Base-by-base conservation (phyloP, 2,797 vertebrate species). In the Myiotriccus ornatus region DNA sequence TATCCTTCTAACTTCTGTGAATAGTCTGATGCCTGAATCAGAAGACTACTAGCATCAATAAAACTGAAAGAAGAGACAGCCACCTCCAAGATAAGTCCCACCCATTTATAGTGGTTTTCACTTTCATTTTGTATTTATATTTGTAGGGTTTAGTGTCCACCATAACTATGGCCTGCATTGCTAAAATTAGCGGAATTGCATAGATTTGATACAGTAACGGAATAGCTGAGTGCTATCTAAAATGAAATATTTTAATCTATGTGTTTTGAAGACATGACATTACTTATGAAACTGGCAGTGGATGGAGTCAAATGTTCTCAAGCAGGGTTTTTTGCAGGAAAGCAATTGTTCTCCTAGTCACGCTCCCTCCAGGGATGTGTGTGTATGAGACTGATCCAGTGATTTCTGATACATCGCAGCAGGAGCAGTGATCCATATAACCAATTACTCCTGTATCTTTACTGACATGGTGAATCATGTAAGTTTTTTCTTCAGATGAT, bases 401-500 rank as follows among this genome's bases (percentile, higher is more conserved):
- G 82, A 85, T 91, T 93, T 94, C 84, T 96, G 94, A 95, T 95
- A 94, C 76, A 94, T 79, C 95, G 91, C 77, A 94, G 80, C 65
- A 92, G 68, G 39, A 95, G 82, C 94, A 89, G 86, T 94, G 93
- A 96, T 96, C 95, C 89, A 91, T 94, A 91, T 53, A 96, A 95
- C 68, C 94, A 95, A 94, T 97, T 95, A 96, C 89, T 97, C 83
- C 91, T 92, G 71, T 90, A 93, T 80, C 79, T 94, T 94, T 91
- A 85, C 83, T 96, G 92, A 95, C 85, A 87, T 56, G 50, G 82
- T 92, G 88, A 96, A 90, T 93, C 89, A 84, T 87, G 87, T 90
- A 90, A 71, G 52, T 50, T 95, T 95, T 89, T 91, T 89, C 80
- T 94, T 91, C 88, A 84, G 63, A 89, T 91, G 69, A 94, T 96